phyloP scores from a whole-genome alignment of 37 sponge, comb jelly and placozoan species.

The Halichondria panicea region DNA sequence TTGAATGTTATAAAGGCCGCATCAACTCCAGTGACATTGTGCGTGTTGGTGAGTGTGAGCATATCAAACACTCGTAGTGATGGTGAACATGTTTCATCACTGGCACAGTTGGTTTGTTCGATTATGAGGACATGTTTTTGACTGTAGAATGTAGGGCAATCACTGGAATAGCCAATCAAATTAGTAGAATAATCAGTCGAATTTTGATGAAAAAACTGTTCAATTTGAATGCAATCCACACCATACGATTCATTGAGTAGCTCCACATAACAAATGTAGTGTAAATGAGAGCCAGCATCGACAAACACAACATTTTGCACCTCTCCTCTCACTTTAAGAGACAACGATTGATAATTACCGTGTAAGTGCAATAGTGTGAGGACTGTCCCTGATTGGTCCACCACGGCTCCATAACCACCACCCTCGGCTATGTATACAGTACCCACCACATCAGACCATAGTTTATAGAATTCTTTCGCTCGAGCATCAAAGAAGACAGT shows the following conservation, averaged over 20 bases:
- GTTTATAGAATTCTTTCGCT: neutral
- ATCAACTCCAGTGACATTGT: neutral
- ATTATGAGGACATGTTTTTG: neutral
- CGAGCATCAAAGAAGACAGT: neutral
- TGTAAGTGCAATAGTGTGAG: neutral
- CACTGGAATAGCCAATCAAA: too few relatives aligned
- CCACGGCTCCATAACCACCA: slow-evolving; percentile 5
- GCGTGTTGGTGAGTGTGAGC: neutral
- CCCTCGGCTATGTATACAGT: neutral
- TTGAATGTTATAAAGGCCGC: neutral
- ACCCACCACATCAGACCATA: neutral
- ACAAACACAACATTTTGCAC: neutral
- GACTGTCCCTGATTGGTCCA: neutral
- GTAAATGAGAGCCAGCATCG: neutral
- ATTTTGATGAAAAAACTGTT: slow-evolving; percentile 1
- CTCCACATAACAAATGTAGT: slow-evolving; percentile 9
- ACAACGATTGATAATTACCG: neutral
- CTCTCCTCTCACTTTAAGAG: neutral
- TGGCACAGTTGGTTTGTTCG: neutral
- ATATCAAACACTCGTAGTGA: neutral
- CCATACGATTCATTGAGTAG: neutral
- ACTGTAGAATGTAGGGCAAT: neutral
- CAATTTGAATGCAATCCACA: neutral
- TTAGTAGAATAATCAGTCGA: too few relatives aligned
- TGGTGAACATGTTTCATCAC: neutral